phyloP scores from a whole-genome alignment of 2,113 vertebrate genomes.

The Boulengeromyrus knoepffleri region DNA sequence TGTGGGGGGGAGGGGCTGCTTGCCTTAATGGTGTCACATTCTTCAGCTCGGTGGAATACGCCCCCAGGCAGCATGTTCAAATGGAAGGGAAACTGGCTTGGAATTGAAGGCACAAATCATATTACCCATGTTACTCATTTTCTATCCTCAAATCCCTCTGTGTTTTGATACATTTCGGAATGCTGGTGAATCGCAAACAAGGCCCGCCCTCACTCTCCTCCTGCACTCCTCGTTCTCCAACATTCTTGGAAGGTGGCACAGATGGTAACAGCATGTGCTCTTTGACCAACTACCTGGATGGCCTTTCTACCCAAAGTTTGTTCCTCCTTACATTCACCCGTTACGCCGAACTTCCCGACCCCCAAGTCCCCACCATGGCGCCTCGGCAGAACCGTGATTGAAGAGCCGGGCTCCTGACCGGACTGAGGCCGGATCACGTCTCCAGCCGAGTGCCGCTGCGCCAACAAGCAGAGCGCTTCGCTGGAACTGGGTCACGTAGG shows the following conservation, averaged over 20 bases:
- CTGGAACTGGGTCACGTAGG: not conserved
- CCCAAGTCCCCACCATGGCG: not conserved
- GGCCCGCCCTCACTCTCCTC: not conserved
- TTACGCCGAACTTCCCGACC: not conserved
- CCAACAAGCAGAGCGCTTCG: not conserved
- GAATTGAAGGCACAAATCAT: conserved; percentile 2
- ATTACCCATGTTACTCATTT: conserved; percentile 13
- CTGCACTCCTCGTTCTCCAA: not conserved
- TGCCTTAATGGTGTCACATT: not conserved
- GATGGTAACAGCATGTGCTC: not conserved
- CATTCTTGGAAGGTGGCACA: not conserved
- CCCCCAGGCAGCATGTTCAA: not conserved
- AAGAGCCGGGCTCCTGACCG: not conserved
- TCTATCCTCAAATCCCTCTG: not conserved
- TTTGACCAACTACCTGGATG: not conserved
- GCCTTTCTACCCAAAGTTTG: not conserved
- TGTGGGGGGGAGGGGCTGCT: not conserved
- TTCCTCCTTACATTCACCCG: not conserved
- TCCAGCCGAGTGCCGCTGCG: not conserved
- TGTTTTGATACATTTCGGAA: not conserved
- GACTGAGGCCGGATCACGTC: not conserved
- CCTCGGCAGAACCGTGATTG: not conserved
- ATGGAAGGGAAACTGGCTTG: not conserved
- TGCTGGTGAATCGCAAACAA: not conserved
- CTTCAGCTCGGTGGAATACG: not conserved